Percentiles rank a stretch among this genome's conserved stretches.
phyloP scores from a whole-genome alignment of 1,140 invertebrate genomes.

The Pemphigus obesinymphae region DNA sequence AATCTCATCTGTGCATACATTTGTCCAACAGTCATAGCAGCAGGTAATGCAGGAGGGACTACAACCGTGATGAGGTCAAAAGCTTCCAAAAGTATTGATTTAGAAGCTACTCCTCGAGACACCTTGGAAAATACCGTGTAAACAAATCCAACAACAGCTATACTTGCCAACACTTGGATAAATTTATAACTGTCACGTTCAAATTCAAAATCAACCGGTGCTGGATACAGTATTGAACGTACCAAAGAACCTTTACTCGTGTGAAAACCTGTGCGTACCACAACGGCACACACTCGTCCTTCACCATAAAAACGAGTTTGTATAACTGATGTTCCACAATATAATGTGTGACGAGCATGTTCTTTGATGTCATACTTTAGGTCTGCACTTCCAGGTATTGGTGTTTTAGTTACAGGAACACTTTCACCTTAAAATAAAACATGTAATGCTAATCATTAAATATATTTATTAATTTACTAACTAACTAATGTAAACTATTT shows the following conservation, averaged over 20 bases:
- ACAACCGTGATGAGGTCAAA: constrained; percentile 90
- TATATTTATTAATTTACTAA: too few species aligned
- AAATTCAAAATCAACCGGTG: constrained; percentile 91
- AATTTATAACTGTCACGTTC: constrained; percentile 90
- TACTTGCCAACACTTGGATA: constrained; percentile 71
- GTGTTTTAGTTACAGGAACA: constrained; percentile 87
- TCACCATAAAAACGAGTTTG: constrained; percentile 69
- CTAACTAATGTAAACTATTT: too few species aligned
- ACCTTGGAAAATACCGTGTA: constrained; percentile 84
- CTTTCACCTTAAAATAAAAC: constrained; percentile 52
- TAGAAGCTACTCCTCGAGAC: constrained; percentile 54
- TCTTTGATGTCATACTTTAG: constrained; percentile 69
- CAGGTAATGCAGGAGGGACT: constrained; percentile 86
- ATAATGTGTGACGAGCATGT: constrained; percentile 78
- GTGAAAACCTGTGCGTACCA: constrained; percentile 75
- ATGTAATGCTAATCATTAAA: neutral
- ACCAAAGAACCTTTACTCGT: constrained; percentile 88
- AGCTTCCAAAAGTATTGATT: constrained; percentile 69
- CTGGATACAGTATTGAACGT: constrained; percentile 89
- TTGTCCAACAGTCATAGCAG: constrained; percentile 88
- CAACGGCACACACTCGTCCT: constrained; percentile 62
- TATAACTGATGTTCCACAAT: constrained; percentile 53
- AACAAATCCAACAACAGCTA: constrained; percentile 72
- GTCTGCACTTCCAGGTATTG: constrained; percentile 63
- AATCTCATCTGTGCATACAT: constrained; percentile 85